Base-by-base conservation (phyloP, 1,140 invertebrate genomes). In the Leptopilina boulardi region DNA sequence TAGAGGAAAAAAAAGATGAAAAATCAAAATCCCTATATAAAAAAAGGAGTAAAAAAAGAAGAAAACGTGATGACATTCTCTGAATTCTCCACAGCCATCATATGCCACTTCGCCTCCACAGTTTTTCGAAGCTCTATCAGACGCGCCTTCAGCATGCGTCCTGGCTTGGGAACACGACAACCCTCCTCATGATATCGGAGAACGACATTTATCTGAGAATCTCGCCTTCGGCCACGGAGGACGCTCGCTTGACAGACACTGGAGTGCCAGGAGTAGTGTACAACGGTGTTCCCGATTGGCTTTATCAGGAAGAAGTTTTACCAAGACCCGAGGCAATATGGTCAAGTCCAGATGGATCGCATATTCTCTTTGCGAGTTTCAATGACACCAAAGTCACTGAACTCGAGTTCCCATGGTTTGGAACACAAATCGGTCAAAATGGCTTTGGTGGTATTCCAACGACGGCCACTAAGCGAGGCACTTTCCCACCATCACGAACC, bases 201-300 rank as follows among this genome's bases (percentile, higher is more conserved):
- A 98, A 98, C 91, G 96, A 98, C 91, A 96, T 98, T 84, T 97
- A 96, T 89, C 93, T 97, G 80, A 93, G 95, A 79, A 90, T 93
- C 74, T 93, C 94, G 9, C 95, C 96, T 0, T 86, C 89, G 3
- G 92, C 94, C 34, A 91, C 92, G 10, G 92, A 93, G 75, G 93
- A 94, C 77, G 91, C 93, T 75, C 92, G 94, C 42, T 92, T 98
- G 76, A 98, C 96, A 13, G 93, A 93, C 76, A 95, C 94, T 56
- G 96, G 96, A 0, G 84, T 92, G 51, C 93, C 95, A 3, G 95
- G 95, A 30, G 86, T 94, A 26, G 92, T 98, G 54, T 98, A 96
- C 91, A 98, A 98, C 90, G 97, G 97, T 23, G 93, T 98, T 23
- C 96, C 97, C 0, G 97, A 98, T 90, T 99, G 97, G 97, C 89